Conservation (phyloP, 2,113 vertebrate genomes). For the Esox niger region DNA sequence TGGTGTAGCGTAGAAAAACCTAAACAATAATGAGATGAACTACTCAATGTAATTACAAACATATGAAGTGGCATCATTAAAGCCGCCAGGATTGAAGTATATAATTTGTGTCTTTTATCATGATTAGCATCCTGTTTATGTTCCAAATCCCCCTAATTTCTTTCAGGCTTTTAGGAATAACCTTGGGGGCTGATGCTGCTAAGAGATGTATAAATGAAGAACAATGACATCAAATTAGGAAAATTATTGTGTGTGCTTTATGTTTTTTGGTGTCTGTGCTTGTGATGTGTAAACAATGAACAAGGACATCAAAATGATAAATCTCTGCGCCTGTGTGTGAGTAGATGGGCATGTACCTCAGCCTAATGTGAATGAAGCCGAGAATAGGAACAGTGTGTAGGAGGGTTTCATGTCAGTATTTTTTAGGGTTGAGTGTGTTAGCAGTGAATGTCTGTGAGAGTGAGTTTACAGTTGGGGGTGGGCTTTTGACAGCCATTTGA, state of each 20-base stretch:
- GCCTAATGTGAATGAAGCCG: background rate
- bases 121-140: background rate
- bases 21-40: slow-evolving; percentile 15
- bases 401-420: too few relatives aligned
- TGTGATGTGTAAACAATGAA: too few relatives aligned
- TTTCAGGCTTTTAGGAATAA: background rate
- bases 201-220: slow-evolving; percentile 6
- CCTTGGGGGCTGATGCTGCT: slow-evolving; percentile 4
- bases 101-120: background rate
- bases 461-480: too few relatives aligned
- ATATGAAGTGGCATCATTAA: slow-evolving; percentile 2
- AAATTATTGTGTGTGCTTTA: background rate
- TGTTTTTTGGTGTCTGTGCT: too few relatives aligned
- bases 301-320: too few relatives aligned
- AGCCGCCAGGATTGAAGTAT: background rate
- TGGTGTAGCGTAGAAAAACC: background rate
- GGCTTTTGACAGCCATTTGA: too few relatives aligned
- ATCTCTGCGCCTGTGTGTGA: too few relatives aligned
- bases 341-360: background rate
- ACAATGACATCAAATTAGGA: background rate
- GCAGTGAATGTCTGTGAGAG: too few relatives aligned
- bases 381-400: too few relatives aligned
- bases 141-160: background rate
- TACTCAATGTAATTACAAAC: slow-evolving; percentile 2
- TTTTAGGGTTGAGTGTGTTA: too few relatives aligned